phyloP scores from a whole-genome alignment of 2,888 invertebrate species.

The Cryptus viduatorius region DNA sequence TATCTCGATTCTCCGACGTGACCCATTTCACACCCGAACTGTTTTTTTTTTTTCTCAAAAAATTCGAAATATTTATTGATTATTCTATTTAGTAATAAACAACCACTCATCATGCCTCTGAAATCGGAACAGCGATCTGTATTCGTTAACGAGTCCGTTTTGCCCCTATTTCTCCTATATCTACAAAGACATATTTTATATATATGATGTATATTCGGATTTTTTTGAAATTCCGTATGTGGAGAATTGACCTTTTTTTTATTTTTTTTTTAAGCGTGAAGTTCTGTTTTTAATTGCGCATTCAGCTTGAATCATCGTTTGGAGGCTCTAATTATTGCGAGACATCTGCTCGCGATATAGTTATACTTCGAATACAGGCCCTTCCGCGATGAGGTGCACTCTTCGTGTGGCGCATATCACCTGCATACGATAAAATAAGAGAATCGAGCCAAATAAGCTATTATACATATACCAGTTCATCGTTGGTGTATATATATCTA shows the following conservation, averaged over 20 bases:
- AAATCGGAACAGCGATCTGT: too few relatives aligned
- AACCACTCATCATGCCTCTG: too few relatives aligned
- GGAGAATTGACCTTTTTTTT: neutral
- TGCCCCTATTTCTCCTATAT: too few relatives aligned
- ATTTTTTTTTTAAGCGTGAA: neutral
- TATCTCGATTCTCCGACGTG: too few relatives aligned
- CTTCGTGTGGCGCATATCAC: constrained; percentile 38
- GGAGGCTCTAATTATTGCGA: constrained; percentile 13
- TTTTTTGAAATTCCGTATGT: neutral
- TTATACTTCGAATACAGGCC: neutral
- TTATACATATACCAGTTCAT: constrained; percentile 32
- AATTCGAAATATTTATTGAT: too few relatives aligned
- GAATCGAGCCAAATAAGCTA: constrained; percentile 35
- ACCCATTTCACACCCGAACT: too few relatives aligned
- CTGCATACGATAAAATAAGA: constrained; percentile 42
- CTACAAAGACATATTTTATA: too few relatives aligned
- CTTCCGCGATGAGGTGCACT: constrained; percentile 18
- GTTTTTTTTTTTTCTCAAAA: too few relatives aligned
- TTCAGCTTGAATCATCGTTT: constrained; percentile 24
- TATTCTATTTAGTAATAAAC: too few relatives aligned
- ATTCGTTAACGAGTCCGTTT: too few relatives aligned
- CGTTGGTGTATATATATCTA: too few relatives aligned
- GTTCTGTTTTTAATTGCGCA: constrained; percentile 14
- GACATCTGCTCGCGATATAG: constrained; percentile 39
- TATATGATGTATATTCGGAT: neutral